phyloP scores from a whole-genome alignment of 2,113 vertebrate genomes.

The Rallus limicola region DNA sequence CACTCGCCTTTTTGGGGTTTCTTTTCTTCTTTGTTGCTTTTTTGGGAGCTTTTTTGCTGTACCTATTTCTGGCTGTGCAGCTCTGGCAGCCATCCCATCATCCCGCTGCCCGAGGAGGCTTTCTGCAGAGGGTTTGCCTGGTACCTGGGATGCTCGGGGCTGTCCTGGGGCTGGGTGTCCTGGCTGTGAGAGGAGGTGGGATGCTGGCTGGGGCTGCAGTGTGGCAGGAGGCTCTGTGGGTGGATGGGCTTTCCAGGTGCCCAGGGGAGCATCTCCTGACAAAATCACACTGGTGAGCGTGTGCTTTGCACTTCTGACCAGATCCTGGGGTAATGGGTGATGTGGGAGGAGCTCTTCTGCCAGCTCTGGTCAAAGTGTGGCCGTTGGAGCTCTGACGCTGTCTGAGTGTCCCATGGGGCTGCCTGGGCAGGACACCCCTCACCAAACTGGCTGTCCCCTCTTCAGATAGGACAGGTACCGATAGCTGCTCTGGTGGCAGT shows the following conservation, averaged over 20 bases:
- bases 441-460: background rate
- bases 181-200: background rate
- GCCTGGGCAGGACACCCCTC: background rate
- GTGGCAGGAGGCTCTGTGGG: background rate
- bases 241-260: background rate
- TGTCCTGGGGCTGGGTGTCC: background rate
- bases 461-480: too few relatives aligned
- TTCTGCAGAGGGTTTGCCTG: background rate
- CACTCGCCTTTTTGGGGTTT: background rate
- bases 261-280: background rate
- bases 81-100: background rate
- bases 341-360: background rate
- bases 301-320: background rate
- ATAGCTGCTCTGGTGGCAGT: background rate
- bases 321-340: background rate
- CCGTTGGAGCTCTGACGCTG: background rate
- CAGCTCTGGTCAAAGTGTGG: background rate
- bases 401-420: fast-evolving
- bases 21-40: too few relatives aligned
- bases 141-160: background rate
- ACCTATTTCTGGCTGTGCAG: background rate
- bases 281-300: background rate
- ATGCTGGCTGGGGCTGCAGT: background rate
- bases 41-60: background rate
- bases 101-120: background rate